phyloP scores from a whole-genome alignment of 2,113 vertebrate species.

The Anser brachyrhynchus region DNA sequence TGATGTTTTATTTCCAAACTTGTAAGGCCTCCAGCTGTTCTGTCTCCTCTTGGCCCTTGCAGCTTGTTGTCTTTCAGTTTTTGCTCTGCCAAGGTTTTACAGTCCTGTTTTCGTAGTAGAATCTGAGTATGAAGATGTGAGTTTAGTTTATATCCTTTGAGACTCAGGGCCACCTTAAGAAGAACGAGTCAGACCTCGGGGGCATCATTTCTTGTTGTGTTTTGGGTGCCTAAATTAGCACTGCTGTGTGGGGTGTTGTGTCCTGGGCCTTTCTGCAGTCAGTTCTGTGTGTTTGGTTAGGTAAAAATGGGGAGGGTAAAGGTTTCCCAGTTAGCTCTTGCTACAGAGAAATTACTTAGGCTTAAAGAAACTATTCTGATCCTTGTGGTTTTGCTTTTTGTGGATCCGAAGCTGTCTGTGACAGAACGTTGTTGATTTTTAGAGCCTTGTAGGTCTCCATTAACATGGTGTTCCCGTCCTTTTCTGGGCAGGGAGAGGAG shows the following conservation, averaged over 20 bases:
- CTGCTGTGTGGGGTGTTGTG: neutral
- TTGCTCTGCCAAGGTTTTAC: neutral
- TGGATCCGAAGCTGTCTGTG: neutral
- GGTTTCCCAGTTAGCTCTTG: neutral
- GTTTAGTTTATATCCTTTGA: neutral
- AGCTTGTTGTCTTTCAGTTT: neutral
- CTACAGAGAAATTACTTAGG: neutral
- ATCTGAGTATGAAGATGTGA: neutral
- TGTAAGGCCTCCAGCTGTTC: neutral
- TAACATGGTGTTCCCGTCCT: neutral
- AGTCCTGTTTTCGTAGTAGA: neutral
- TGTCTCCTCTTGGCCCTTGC: neutral
- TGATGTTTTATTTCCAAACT: too few species aligned
- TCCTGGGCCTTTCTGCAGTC: neutral
- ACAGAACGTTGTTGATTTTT: neutral
- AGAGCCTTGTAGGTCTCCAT: neutral
- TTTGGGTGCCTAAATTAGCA: neutral
- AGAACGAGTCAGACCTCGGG: neutral
- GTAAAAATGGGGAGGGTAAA: neutral
- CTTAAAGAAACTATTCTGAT: neutral
- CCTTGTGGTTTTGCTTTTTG: neutral
- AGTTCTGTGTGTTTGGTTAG: neutral
- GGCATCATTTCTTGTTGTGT: neutral
- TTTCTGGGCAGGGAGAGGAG: neutral
- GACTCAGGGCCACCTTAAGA: neutral